Evolutionary conservation across 1,140 invertebrate genomes (phyloP).

Genomic region (Teleopsis dalmanni): DNA sequence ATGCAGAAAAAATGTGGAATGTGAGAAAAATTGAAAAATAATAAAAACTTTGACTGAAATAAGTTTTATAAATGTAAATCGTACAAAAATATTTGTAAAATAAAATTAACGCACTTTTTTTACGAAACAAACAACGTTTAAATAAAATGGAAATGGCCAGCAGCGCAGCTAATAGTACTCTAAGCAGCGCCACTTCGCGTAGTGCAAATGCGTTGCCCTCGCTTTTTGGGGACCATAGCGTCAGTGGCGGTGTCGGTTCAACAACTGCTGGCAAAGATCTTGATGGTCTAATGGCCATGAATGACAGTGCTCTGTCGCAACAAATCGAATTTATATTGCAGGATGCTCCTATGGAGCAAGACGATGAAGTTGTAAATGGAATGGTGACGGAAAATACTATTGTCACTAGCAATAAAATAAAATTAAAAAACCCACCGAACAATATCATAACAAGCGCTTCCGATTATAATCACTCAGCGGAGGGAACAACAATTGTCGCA

Average conservation of each 20-base stretch:
- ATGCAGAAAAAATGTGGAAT: constrained; percentile 3
- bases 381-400: neutral
- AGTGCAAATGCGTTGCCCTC: constrained; percentile 23
- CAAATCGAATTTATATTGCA: constrained; percentile 45
- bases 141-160: constrained; percentile 22
- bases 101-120: neutral
- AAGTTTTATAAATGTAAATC: too few species aligned
- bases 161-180: constrained; percentile 19
- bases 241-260: constrained; percentile 10
- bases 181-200: constrained; percentile 6
- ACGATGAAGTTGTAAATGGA: constrained; percentile 19
- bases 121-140: neutral
- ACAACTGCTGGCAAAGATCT: constrained; percentile 27
- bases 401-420: neutral
- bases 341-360: constrained; percentile 43
- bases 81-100: neutral
- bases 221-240: too few species aligned
- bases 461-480: constrained; percentile 13
- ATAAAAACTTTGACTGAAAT: too few species aligned
- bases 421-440: constrained; percentile 16
- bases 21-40: constrained; percentile 4
- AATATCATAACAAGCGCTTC: constrained; percentile 15
- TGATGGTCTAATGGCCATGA: constrained; percentile 41
- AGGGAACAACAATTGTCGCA: constrained; percentile 20
- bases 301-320: constrained; percentile 43